phyloP scores from a whole-genome alignment of 92 coral and sea anemone species.

The Galaxea fascicularis region DNA sequence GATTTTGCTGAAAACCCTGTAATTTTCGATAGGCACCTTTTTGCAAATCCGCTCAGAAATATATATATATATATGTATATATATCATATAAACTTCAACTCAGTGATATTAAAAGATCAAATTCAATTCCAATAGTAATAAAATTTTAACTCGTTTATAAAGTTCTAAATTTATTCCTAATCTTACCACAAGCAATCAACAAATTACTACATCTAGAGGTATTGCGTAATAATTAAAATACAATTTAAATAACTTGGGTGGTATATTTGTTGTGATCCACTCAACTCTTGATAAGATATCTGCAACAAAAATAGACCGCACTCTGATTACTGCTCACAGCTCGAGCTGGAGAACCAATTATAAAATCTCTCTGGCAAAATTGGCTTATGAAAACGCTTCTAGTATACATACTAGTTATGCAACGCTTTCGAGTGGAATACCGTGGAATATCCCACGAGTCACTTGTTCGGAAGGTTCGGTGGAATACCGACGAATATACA shows the following conservation, averaged over 20 bases:
- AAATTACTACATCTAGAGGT: not conserved
- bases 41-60: too few species aligned
- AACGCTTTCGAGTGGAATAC: too few species aligned
- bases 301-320: conserved; percentile 1
- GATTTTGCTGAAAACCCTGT: too few species aligned
- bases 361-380: too few species aligned
- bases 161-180: conserved; percentile 17
- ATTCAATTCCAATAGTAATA: conserved; percentile 3
- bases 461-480: too few species aligned
- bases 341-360: too few species aligned
- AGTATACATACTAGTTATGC: too few species aligned
- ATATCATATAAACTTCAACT: conserved; percentile 5
- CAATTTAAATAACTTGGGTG: not conserved
- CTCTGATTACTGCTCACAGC: not conserved
- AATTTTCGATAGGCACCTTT: too few species aligned
- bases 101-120: not conserved
- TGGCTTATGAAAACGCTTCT: too few species aligned
- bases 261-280: not conserved
- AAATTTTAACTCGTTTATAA: not conserved
- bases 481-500: too few species aligned
- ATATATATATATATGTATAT: too few species aligned
- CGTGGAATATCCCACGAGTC: too few species aligned
- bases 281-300: conserved; percentile 14
- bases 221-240: conserved; percentile 1
- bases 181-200: not conserved